Base-by-base conservation (phyloP, 1,140 invertebrate genomes). In the Triops cancriformis region DNA sequence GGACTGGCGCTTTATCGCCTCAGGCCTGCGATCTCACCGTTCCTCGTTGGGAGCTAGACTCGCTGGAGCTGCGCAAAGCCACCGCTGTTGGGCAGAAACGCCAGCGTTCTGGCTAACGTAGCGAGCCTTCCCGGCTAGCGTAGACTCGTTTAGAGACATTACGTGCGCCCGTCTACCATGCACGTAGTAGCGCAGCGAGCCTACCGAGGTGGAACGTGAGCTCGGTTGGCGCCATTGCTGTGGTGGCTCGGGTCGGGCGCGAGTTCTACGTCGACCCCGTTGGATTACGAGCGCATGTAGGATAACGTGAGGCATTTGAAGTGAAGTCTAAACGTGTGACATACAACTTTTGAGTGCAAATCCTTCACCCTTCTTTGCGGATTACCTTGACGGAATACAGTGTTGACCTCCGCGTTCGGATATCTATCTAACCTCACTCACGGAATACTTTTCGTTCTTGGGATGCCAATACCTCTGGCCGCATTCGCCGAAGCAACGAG, bases 231-330 rank as follows among this genome's bases (percentile, higher is more conserved):
- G 51, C 51, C 51, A 64, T 64, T 64, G 51, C 51, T 64, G n/a
- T 64, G 51, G 18, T 64, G 51, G 51, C 51, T 64, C 51, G 51
- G 51, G 51, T 14, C 51, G 51, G 51, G 51, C 51, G 51, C 51
- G 51, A 64, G 51, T 64, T 64, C 51, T 64, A 64, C 51, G 51
- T 64, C 51, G 51, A 64, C 51, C 51, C 51, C 51, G 51, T 64
- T 64, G 51, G 51, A 64, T 64, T 64, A 64, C 51, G 51, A 64
- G 51, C 51, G 51, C 51, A 64, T 64, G 51, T 64, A 64, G 51
- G 51, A 64, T 64, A 64, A 64, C 51, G 51, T 64, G 51, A 64
- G 51, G 51, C 51, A 64, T 64, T 64, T 64, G 51, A 64, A 37
- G 51, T 64, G 51, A 64, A 64, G 23, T 64, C 18, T 23, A n/a